Conservation (phyloP, 2,113 vertebrate genomes). For the Lutjanus erythropterus region DNA sequence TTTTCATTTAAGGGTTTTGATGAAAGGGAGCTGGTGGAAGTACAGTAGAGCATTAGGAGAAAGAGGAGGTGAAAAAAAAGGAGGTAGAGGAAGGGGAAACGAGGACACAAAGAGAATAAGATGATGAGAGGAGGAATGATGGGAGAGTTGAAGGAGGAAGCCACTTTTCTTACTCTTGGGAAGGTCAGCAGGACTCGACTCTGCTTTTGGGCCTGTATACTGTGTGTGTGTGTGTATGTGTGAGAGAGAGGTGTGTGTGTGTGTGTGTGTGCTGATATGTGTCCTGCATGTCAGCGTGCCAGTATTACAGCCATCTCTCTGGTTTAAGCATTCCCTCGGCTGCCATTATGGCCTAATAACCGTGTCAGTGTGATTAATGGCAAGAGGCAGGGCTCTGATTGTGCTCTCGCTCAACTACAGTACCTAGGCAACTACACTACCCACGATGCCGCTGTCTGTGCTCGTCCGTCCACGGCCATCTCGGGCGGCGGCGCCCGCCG, state of each 20-base stretch:
- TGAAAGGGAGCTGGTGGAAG: not conserved
- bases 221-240: not conserved
- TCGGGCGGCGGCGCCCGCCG: not conserved
- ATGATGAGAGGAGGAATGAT: not conserved
- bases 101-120: not conserved
- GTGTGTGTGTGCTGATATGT: slow-evolving; percentile 37
- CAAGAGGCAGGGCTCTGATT: slow-evolving; percentile 51
- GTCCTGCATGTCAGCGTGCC: slow-evolving; percentile 52
- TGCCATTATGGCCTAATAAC: slow-evolving; percentile 78
- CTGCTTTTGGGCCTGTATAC: slow-evolving; percentile 28
- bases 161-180: slow-evolving; percentile 41
- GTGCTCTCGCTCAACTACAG: slow-evolving; percentile 52
- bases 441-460: slow-evolving; percentile 33
- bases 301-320: slow-evolving; percentile 65
- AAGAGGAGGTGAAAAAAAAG: not conserved
- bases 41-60: not conserved
- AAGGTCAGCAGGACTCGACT: slow-evolving; percentile 47
- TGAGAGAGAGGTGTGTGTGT: not conserved
- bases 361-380: slow-evolving; percentile 79
- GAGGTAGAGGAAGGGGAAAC: not conserved
- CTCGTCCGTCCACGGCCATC: not conserved
- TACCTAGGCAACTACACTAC: slow-evolving; percentile 59
- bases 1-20: not conserved
- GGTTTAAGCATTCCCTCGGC: slow-evolving; percentile 66
- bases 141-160: slow-evolving; percentile 16